phyloP scores from a whole-genome alignment of 2,888 invertebrate genomes.

The Parochlus steinenii region DNA sequence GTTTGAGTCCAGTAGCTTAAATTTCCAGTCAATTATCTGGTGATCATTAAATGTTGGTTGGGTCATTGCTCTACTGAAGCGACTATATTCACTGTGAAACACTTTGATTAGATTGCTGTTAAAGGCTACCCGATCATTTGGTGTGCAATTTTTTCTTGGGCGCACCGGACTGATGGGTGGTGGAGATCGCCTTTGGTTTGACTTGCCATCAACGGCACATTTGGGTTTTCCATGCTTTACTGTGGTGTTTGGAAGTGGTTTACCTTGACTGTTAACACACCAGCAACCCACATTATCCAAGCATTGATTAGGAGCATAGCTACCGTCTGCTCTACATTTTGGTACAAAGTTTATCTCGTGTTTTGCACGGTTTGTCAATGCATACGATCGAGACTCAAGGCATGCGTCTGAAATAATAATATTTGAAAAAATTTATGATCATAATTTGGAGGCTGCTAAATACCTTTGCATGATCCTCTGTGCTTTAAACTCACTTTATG shows the following conservation, averaged over 20 bases:
- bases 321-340: constrained; percentile 66
- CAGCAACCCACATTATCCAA: constrained; percentile 66
- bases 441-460: too few species aligned
- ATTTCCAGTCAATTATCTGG: constrained; percentile 76
- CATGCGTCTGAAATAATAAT: constrained; percentile 32
- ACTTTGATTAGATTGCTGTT: constrained; percentile 72
- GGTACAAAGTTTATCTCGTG: constrained; percentile 48
- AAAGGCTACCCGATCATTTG: constrained; percentile 54
- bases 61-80: constrained; percentile 27
- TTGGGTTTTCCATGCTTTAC: constrained; percentile 51
- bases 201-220: constrained; percentile 41
- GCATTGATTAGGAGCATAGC: constrained; percentile 74
- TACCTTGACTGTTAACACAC: constrained; percentile 78
- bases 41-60: constrained; percentile 27
- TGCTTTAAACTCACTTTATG: constrained; percentile 47
- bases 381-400: constrained; percentile 30
- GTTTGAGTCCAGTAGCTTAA: constrained; percentile 65
- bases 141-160: constrained; percentile 8
- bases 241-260: constrained; percentile 65
- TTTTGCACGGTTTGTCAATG: constrained; percentile 28
- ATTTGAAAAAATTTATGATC: constrained; percentile 2
- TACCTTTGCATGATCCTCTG: constrained; percentile 58
- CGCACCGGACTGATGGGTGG: constrained; percentile 29
- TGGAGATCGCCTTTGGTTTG: constrained; percentile 42
- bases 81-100: constrained; percentile 62